A percentile compares a stretch with the other conserved stretches of the same genome.
Evolutionary conservation across 2,113 vertebrate species (phyloP).

Genomic region (Peromyscus polionotus): DNA sequence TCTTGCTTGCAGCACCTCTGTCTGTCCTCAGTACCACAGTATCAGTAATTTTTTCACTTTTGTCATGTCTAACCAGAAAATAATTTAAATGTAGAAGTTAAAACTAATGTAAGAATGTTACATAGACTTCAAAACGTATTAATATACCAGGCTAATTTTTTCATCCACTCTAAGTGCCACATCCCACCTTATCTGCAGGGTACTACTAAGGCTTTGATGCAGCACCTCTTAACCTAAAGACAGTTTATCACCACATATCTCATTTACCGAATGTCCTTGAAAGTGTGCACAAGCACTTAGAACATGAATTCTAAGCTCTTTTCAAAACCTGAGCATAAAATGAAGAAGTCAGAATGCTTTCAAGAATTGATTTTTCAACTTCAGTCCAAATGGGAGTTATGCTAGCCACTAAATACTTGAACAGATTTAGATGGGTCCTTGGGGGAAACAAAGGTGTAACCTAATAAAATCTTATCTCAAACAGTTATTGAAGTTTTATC

Average conservation of each 20-base stretch:
- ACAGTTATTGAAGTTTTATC: background rate
- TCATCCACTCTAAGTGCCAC: background rate
- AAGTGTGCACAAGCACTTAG: background rate
- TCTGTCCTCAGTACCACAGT: rapidly evolving
- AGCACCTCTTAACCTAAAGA: background rate
- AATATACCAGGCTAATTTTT: background rate
- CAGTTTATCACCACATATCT: background rate
- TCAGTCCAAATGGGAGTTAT: background rate
- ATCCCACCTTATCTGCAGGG: background rate
- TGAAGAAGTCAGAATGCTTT: background rate
- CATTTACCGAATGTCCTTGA: background rate
- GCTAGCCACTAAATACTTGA: background rate
- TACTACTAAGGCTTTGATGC: background rate
- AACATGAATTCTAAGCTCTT: background rate
- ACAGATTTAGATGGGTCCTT: rapidly evolving
- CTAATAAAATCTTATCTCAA: background rate
- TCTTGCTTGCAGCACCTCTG: rapidly evolving
- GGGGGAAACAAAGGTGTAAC: background rate
- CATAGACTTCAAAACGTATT: background rate
- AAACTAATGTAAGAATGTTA: background rate
- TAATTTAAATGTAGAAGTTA: background rate
- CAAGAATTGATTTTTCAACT: background rate
- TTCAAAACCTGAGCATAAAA: background rate
- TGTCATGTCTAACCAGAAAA: background rate
- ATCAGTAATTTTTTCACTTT: background rate